phyloP scores from a whole-genome alignment of 1,140 invertebrate species.

The Drosophila pandora region DNA sequence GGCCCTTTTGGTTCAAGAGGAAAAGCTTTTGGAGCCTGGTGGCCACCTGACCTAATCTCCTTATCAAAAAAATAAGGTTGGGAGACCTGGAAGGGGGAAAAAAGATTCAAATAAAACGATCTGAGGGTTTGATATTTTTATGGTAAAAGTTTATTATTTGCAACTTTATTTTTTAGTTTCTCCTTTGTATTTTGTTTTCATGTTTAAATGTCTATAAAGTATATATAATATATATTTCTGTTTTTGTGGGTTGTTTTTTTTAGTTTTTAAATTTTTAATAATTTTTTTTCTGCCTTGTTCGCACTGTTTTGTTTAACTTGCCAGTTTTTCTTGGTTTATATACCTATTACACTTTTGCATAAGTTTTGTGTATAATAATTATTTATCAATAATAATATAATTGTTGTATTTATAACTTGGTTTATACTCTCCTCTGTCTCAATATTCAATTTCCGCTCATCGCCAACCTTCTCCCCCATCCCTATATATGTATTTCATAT shows the following conservation, averaged over 20 bases:
- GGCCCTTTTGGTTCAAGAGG: neutral
- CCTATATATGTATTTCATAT: slow-evolving; percentile 1
- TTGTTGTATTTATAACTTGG: slow-evolving; percentile 78
- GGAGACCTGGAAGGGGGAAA: neutral
- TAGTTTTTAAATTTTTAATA: slow-evolving; percentile 46
- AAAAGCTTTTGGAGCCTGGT: slow-evolving; percentile 1
- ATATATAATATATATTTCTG: slow-evolving; percentile 83
- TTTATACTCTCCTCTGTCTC: slow-evolving; percentile 46
- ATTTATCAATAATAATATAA: slow-evolving; percentile 80
- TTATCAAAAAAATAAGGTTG: neutral
- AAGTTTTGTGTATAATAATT: slow-evolving; percentile 79
- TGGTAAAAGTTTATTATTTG: slow-evolving; percentile 83
- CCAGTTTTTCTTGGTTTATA: slow-evolving; percentile 53
- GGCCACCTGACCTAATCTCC: slow-evolving; percentile 3
- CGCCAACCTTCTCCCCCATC: slow-evolving; percentile 22
- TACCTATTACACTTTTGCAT: slow-evolving; percentile 75
- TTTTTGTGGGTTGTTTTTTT: slow-evolving; percentile 46
- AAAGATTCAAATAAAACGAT: slow-evolving; percentile 2
- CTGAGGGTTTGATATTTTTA: slow-evolving; percentile 54
- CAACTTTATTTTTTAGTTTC: slow-evolving; percentile 83
- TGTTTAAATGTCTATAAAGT: slow-evolving; percentile 83
- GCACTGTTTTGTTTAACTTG: slow-evolving; percentile 59
- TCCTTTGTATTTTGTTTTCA: slow-evolving; percentile 72
- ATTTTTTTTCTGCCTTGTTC: slow-evolving; percentile 48
- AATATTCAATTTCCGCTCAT: slow-evolving; percentile 20